Evolutionary conservation across 2,888 invertebrate species (phyloP), one percentile per base, ranked within the genome.

Genomic region (Pheosia gnoma): DNA sequence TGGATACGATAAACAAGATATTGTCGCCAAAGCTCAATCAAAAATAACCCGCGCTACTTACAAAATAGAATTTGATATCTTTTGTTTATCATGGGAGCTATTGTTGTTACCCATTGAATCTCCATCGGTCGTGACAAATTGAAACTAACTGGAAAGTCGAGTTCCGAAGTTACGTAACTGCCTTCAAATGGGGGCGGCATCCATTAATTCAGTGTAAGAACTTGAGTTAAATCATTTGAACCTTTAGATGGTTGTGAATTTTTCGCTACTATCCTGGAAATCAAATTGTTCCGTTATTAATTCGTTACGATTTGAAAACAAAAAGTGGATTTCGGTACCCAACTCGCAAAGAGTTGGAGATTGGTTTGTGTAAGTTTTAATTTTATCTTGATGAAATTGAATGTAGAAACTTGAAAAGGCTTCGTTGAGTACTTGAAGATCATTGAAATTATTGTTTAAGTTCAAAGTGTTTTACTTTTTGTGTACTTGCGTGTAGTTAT

Each of bases 71-170:
- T 78, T 80, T 77, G 71, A 75, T 80, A 82, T 81, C 84, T 81
- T 86, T 88, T 89, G 85, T 89, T 86, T 87, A 82, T 81, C 77
- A 81, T 78, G 66, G 78, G 71, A 78, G 74, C 82, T 77, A 79
- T 85, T 87, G 84, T 89, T 84, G 55, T 77, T 84, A 78, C 65
- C 83, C 82, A 88, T 86, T 84, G 88, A 83, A 85, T 87, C 85
- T 83, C 83, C 80, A 89, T 89, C 86, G 86, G 80, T 81, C 79
- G 79, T 85, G 86, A 89, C 87, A 90, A 91, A 91, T 91, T 90
- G 86, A 86, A 88, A 90, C 88, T 88, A 89, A 88, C 87, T 86
- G 84, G 75, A 84, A 89, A 90, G 88, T 90, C 84, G 81, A 83
- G 82, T 86, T 84, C 67, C 77, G 76, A 86, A 90, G 82, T 90